These are phyloP conservation scores for Tortricodes alternella DNA, from an alignment of 2,888 invertebrate genomes.

Conservation along the genomic window DNA sequence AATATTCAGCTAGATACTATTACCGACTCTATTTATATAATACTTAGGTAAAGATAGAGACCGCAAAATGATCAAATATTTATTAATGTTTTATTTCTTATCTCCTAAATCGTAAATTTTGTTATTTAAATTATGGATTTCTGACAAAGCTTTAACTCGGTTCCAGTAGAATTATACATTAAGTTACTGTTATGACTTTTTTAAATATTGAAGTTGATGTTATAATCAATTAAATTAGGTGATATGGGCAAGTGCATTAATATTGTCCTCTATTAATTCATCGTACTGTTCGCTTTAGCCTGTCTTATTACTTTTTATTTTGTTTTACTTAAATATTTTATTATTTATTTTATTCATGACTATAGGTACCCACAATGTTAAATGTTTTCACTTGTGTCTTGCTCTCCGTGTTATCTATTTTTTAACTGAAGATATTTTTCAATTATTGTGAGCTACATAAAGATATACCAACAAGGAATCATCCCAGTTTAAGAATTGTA, in stretches of 20 bases:
- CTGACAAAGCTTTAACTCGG: conserved; percentile 82
- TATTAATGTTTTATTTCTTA: conserved; percentile 80
- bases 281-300: conserved; percentile 78
- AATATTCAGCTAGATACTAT: conserved; percentile 37
- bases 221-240: conserved; percentile 81
- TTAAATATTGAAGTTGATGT: conserved; percentile 80
- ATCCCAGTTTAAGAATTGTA: conserved; percentile 69
- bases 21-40: conserved; percentile 54
- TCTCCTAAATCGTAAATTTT: conserved; percentile 78
- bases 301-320: conserved; percentile 74
- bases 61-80: conserved; percentile 80
- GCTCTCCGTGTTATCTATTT: conserved; percentile 61
- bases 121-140: conserved; percentile 81
- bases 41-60: conserved; percentile 62
- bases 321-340: conserved; percentile 82
- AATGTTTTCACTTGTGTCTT: conserved; percentile 52
- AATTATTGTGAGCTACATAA: conserved; percentile 44
- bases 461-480: conserved; percentile 48
- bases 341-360: conserved; percentile 78
- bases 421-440: conserved; percentile 41
- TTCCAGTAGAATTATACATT: conserved; percentile 81
- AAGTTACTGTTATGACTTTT: conserved; percentile 81
- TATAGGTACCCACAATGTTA: conserved; percentile 57
- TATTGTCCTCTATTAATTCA: conserved; percentile 77
- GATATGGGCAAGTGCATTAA: conserved; percentile 82